Conservation (phyloP, 1,140 invertebrate genomes). For the Capitella teleta region DNA sequence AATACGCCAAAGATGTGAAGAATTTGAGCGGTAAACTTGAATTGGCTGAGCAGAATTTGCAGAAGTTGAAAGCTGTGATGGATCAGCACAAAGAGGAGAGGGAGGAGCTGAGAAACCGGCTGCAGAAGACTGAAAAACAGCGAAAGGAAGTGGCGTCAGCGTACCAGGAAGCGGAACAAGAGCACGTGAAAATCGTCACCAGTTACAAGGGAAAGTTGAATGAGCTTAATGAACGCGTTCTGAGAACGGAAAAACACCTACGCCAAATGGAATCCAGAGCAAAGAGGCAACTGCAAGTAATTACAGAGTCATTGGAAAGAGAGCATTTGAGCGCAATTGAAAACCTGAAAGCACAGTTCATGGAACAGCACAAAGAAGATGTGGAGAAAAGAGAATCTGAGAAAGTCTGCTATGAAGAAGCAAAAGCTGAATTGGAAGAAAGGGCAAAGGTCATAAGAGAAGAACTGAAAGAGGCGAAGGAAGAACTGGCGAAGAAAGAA, state of each 20-base stretch:
- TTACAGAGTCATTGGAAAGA: constrained; percentile 7
- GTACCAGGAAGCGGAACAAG: neutral
- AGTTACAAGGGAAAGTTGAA: neutral
- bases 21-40: neutral
- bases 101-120: constrained; percentile 11
- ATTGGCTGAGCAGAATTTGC: constrained; percentile 10
- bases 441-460: constrained; percentile 16
- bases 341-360: constrained; percentile 20
- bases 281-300: neutral
- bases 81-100: too few relatives aligned
- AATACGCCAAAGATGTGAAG: neutral
- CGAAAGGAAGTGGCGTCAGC: neutral
- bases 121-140: constrained; percentile 5
- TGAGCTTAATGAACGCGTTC: constrained; percentile 4
- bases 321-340: constrained; percentile 17
- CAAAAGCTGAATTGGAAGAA: too few relatives aligned
- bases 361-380: constrained; percentile 16
- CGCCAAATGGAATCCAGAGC: neutral
- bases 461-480: constrained; percentile 17
- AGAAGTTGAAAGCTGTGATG: constrained; percentile 1
- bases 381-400: constrained; percentile 8
- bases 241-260: neutral
- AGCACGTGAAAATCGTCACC: constrained; percentile 3
- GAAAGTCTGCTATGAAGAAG: too few relatives aligned
- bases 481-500: constrained; percentile 10